phyloP scores from a whole-genome alignment of 1,140 invertebrate species.

The Pemphigus obesinymphae region DNA sequence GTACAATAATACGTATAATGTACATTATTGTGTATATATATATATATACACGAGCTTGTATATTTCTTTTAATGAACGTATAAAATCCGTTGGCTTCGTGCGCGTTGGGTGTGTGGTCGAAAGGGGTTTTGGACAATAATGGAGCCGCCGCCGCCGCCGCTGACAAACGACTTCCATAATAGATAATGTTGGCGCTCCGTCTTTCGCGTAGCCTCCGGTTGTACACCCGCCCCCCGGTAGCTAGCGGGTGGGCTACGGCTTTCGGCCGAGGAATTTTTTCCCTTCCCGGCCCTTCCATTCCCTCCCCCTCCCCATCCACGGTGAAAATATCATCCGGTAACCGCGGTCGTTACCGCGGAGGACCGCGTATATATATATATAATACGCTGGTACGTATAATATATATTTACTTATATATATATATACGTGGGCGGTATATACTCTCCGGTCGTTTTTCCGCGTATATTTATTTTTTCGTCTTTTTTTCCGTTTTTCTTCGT shows the following conservation, averaged over 20 bases:
- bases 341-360: not conserved
- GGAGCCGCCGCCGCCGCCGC: conserved; percentile 3
- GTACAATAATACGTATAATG: not conserved
- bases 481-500: not conserved
- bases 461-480: not conserved
- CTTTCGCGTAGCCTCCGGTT: not conserved
- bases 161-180: conserved; percentile 38
- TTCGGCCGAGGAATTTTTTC: not conserved
- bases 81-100: not conserved
- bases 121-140: conserved; percentile 16
- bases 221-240: not conserved
- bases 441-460: not conserved
- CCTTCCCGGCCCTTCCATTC: not conserved
- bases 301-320: not conserved
- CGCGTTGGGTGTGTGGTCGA: too few species aligned
- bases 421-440: not conserved
- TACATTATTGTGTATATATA: not conserved
- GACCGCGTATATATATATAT: too few species aligned
- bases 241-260: not conserved
- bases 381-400: not conserved
- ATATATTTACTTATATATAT: not conserved
- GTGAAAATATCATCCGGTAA: not conserved
- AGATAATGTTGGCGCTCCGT: conserved; percentile 32
- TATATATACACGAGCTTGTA: not conserved
- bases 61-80: conserved; percentile 1